Percentiles rank a stretch among this genome's conserved stretches.
phyloP scores from a whole-genome alignment of 2,888 invertebrate species.

The Timema cristinae region DNA sequence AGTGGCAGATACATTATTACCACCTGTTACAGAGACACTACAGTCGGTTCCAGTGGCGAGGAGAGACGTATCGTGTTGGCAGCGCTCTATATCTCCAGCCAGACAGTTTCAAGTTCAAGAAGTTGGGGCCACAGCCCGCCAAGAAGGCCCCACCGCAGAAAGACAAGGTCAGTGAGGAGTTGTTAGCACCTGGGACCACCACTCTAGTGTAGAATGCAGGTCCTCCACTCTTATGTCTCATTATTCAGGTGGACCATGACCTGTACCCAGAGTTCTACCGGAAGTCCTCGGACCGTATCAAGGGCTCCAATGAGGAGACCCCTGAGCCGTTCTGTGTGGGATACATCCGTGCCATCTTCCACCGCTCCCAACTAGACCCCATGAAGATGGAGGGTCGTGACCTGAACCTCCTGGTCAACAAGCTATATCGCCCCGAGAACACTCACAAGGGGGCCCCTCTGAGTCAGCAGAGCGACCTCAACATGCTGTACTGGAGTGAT shows the following conservation, averaged over 20 bases:
- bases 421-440: slow-evolving; percentile 73
- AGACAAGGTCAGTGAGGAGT: slow-evolving; percentile 30
- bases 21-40: slow-evolving; percentile 37
- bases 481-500: slow-evolving; percentile 72
- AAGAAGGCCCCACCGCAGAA: slow-evolving; percentile 18
- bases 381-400: slow-evolving; percentile 54
- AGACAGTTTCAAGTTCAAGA: slow-evolving; percentile 57
- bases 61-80: slow-evolving; percentile 60
- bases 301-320: slow-evolving; percentile 67
- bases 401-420: slow-evolving; percentile 61
- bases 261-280: slow-evolving; percentile 76
- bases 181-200: no score
- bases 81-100: slow-evolving; percentile 66
- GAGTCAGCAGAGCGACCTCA: slow-evolving; percentile 63
- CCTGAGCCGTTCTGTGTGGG: slow-evolving; percentile 72
- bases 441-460: slow-evolving; percentile 56
- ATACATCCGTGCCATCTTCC: slow-evolving; percentile 60
- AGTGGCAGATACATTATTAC: no score
- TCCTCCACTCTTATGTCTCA: no score
- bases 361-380: slow-evolving; percentile 47
- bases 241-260: slow-evolving; percentile 60
- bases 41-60: slow-evolving; percentile 54
- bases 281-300: slow-evolving; percentile 62
- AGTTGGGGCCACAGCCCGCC: not conserved
- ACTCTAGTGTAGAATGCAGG: no score